Percentiles rank a stretch among this genome's conserved stretches.
Conservation (phyloP, 2,113 vertebrate species). For the Cephalopterus ornatus region DNA sequence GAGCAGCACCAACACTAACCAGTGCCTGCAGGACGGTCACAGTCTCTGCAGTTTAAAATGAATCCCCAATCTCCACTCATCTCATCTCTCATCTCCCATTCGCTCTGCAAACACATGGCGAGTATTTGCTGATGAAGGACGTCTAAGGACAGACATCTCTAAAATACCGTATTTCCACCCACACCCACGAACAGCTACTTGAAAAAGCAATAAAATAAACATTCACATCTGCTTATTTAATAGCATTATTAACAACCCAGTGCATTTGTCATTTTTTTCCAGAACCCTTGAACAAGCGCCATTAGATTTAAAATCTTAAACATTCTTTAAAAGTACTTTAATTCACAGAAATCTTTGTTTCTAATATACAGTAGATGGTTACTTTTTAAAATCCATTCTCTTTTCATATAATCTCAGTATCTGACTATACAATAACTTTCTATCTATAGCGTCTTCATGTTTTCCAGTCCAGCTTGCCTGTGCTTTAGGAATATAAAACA, state of each 20-base stretch:
- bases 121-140: background rate
- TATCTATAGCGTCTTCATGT: slow-evolving; percentile 58
- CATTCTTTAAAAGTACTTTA: slow-evolving; percentile 80
- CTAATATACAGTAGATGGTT: slow-evolving; percentile 76
- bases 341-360: slow-evolving; percentile 75
- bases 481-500: slow-evolving; percentile 69
- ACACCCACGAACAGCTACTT: background rate
- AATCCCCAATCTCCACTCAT: background rate
- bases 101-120: background rate
- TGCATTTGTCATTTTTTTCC: slow-evolving; percentile 26
- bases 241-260: slow-evolving; percentile 43
- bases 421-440: slow-evolving; percentile 75
- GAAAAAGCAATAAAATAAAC: slow-evolving; percentile 42
- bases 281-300: slow-evolving; percentile 65
- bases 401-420: slow-evolving; percentile 72
- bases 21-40: accelerated
- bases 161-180: background rate
- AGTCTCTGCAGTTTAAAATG: background rate
- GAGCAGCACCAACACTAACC: background rate
- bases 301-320: slow-evolving; percentile 68
- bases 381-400: slow-evolving; percentile 72
- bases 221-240: slow-evolving; percentile 54
- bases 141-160: background rate
- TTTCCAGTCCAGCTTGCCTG: slow-evolving; percentile 63
- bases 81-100: background rate